Base-by-base conservation (phyloP, 2,797 vertebrate species). In the Microctenopoma steveboyesi region DNA sequence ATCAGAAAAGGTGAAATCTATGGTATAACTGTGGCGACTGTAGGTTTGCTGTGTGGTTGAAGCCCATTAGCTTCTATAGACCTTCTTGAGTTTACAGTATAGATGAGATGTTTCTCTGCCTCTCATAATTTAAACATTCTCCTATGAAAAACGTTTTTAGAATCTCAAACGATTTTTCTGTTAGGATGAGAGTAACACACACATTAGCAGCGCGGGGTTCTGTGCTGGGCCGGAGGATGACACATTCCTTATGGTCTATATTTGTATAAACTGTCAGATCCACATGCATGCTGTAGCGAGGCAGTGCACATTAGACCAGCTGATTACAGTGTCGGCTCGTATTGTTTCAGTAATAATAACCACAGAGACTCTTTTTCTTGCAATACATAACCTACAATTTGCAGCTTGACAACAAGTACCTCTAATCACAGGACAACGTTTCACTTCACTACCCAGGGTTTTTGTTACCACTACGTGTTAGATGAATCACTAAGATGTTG, bases 181-280 rank as follows among this genome's bases (percentile, higher is more conserved):
- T 59, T 16, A 51, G 35, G 39, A 56, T 25, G 5, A 51, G n/a
- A 50, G 18, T 84, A 81, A 75, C 65, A 65, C 56, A 80, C 74
- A 86, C 69, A 66, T 66, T 47, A 69, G 22, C 74, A 59, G 60
- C 58, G 67, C 42, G 42, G 2, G 66, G 58, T 55, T 77, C 5
- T 61, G 39, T 68, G 57, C 50, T 37, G 27, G 13, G 37, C 61
- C 0, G 42, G 48, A 50, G 37, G 56, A 79, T 65, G 74, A 81
- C 74, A 52, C 73, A 72, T 84, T 76, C 28, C 35, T 64, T 71
- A 68, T 61, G 56, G 27, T 76, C 57, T 72, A 52, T 57, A 62
- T 68, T 84, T 77, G 49, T 80, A 7, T n/a, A 82, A 64, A 52
- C 49, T 59, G 54, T 54, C 48, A 62, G 58, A 63, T 69, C 58